phyloP scores from a whole-genome alignment of 2,888 invertebrate species.

The Odontothrips loti region DNA sequence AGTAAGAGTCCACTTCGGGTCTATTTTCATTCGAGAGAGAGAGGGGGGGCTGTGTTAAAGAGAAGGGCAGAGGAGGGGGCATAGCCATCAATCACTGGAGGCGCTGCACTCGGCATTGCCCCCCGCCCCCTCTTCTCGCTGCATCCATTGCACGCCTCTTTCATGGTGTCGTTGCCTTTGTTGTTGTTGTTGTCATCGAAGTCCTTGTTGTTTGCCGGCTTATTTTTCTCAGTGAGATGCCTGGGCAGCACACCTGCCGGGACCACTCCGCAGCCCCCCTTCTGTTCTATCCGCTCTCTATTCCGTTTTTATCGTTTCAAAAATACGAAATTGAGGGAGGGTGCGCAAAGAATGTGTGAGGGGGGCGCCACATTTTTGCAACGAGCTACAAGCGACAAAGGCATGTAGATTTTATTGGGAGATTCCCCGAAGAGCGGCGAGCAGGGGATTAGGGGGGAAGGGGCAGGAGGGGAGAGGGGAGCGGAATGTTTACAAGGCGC shows the following conservation, averaged over 20 bases:
- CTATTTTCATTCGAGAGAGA: background rate
- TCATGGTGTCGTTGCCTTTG: background rate
- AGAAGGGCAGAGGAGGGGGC: background rate
- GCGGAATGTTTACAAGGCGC: background rate
- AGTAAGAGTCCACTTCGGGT: no score
- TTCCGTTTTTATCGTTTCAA: background rate
- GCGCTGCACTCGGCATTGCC: background rate
- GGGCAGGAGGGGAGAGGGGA: background rate
- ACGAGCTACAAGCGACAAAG: constrained; percentile 40
- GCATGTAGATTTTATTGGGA: constrained; percentile 40
- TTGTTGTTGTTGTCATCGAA: background rate
- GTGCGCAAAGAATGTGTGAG: background rate
- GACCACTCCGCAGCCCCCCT: background rate
- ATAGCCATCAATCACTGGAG: background rate
- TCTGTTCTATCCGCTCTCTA: background rate
- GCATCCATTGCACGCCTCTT: background rate
- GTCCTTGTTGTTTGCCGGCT: background rate
- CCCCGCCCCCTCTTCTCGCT: background rate
- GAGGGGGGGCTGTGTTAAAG: background rate
- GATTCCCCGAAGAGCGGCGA: background rate
- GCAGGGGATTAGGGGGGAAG: background rate
- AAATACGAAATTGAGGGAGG: no score
- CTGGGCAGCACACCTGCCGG: background rate
- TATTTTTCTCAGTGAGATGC: background rate
- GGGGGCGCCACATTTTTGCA: background rate